These are phyloP conservation scores for Abrostola triplasia DNA, from an alignment of 2,888 invertebrate species.

Conservation along the genomic window DNA sequence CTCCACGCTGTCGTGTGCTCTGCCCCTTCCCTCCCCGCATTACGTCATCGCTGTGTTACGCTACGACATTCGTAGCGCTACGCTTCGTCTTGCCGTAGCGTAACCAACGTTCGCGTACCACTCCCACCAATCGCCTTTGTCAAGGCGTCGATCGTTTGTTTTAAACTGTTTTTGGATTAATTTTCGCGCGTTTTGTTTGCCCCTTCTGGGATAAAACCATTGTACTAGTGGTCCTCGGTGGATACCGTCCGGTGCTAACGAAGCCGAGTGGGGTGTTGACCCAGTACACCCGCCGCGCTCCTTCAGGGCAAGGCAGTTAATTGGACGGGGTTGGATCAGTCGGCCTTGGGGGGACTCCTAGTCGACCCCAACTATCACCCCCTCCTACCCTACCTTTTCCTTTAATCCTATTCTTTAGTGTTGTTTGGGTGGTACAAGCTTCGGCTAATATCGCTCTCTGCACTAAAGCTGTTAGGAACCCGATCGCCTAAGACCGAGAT, in stretches of 20 bases:
- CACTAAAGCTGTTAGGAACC: neutral
- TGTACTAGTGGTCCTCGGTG: neutral
- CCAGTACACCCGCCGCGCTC: neutral
- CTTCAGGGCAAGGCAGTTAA: slow-evolving; percentile 2
- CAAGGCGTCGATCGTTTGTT: no score
- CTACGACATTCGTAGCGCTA: neutral
- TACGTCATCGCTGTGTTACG: neutral
- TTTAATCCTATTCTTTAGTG: neutral
- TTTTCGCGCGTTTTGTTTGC: neutral
- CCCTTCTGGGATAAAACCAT: neutral
- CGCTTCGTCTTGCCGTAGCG: neutral
- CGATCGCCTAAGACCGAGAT: neutral
- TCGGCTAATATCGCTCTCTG: neutral
- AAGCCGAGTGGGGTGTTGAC: neutral
- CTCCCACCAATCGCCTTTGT: no score
- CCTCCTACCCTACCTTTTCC: neutral
- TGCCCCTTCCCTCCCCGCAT: neutral
- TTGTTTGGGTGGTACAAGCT: neutral
- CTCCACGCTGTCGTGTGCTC: neutral
- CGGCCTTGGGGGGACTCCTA: slow-evolving; percentile 6
- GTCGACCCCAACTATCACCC: slow-evolving; percentile 1
- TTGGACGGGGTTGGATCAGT: slow-evolving; percentile 1
- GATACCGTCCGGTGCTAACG: slow-evolving; percentile 1
- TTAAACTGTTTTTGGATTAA: neutral
- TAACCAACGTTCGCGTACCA: no score